phyloP scores from a whole-genome alignment of 2,888 invertebrate genomes.

The Aspidiotus rigidus region DNA sequence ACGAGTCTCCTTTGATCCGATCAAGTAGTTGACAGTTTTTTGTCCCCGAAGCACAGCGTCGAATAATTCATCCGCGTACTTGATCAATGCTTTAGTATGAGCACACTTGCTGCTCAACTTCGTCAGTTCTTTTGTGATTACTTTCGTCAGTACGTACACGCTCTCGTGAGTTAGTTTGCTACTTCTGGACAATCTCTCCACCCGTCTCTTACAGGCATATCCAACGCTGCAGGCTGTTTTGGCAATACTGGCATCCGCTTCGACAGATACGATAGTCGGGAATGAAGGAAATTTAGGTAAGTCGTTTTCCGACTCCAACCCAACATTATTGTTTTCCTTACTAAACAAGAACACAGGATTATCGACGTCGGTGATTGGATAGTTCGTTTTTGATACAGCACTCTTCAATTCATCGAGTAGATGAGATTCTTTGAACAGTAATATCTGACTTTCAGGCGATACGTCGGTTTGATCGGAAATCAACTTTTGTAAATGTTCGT shows the following conservation, averaged over 20 bases:
- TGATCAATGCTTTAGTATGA: constrained; percentile 48
- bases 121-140: constrained; percentile 43
- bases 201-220: constrained; percentile 67
- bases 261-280: constrained; percentile 73
- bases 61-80: constrained; percentile 47
- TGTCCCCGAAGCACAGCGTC: constrained; percentile 45
- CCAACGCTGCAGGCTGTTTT: constrained; percentile 82
- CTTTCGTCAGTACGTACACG: constrained; percentile 61
- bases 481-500: constrained; percentile 66
- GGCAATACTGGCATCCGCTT: constrained; percentile 82
- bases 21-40: constrained; percentile 41
- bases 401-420: constrained; percentile 56
- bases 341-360: constrained; percentile 72
- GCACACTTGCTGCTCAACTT: constrained; percentile 44
- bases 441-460: constrained; percentile 67
- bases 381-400: constrained; percentile 54
- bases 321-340: constrained; percentile 72
- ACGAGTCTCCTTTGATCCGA: constrained; percentile 37
- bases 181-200: constrained; percentile 56
- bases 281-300: constrained; percentile 82
- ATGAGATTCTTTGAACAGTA: constrained; percentile 62
- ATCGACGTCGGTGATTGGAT: constrained; percentile 58
- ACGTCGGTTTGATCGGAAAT: constrained; percentile 81
- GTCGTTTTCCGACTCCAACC: constrained; percentile 57
- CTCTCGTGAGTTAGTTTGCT: constrained; percentile 62